These are phyloP conservation scores for Oscheius myriophilus DNA, from an alignment of 2,888 invertebrate genomes.

Conservation along the genomic window DNA sequence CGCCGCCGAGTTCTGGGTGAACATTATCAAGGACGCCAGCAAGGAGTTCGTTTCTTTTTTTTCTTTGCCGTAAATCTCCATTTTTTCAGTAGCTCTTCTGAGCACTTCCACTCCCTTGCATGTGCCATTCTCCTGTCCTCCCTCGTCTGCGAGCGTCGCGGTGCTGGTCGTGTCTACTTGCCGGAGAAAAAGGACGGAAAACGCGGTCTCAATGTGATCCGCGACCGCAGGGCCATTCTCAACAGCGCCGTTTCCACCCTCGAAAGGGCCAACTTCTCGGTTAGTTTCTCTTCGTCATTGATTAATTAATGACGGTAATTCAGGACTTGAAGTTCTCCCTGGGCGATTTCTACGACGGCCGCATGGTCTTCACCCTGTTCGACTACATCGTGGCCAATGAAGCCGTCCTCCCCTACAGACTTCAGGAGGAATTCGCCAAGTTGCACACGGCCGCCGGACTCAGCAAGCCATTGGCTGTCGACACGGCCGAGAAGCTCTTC, in stretches of 20 bases:
- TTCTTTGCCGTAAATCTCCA: background rate
- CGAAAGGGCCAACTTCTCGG: conserved; percentile 44
- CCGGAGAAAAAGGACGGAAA: conserved; percentile 43
- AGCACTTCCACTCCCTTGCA: conserved; percentile 61
- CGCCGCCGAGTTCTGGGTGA: conserved; percentile 56
- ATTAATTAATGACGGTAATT: background rate
- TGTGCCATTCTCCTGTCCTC: conserved; percentile 63
- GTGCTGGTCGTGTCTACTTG: conserved; percentile 48
- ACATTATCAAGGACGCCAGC: conserved; percentile 53
- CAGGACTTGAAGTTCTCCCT: conserved; percentile 11
- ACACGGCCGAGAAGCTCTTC: conserved; percentile 61
- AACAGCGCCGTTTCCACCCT: conserved; percentile 47
- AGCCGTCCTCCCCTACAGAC: conserved; percentile 61
- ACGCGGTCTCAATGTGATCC: conserved; percentile 50
- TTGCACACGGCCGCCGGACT: conserved; percentile 59
- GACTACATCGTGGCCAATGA: conserved; percentile 51
- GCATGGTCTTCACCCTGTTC: conserved; percentile 62
- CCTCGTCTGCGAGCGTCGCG: conserved; percentile 55
- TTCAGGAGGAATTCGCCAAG: conserved; percentile 64
- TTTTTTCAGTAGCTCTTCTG: conserved; percentile 34
- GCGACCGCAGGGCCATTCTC: conserved; percentile 53
- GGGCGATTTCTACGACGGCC: conserved; percentile 68
- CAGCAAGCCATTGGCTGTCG: conserved; percentile 59
- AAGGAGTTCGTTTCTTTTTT: conserved; percentile 22
- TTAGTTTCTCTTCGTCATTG: conserved; percentile 11